These are phyloP conservation scores for Remorina albescens DNA, from an alignment of 2,797 vertebrate species.

Conservation along the genomic window DNA sequence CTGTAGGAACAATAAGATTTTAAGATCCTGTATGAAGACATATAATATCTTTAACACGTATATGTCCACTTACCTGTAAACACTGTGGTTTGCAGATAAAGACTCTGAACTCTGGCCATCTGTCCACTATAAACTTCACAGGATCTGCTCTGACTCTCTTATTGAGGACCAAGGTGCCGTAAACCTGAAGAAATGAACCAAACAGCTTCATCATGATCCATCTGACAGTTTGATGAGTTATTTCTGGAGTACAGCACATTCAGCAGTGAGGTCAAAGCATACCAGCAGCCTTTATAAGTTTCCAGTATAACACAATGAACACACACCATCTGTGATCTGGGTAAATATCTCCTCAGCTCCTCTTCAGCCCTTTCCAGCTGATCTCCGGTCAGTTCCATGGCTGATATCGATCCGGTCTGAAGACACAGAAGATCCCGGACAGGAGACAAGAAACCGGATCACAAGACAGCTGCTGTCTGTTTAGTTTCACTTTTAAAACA, in stretches of 20 bases:
- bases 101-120: conserved; percentile 69
- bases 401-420: no score
- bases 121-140: conserved; percentile 61
- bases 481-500: no score
- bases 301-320: no score
- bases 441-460: no score
- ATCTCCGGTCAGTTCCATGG: conserved; percentile 52
- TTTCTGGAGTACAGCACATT: not conserved
- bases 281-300: no score
- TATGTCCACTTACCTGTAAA: conserved; percentile 38
- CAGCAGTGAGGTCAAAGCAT: not conserved
- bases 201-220: not conserved
- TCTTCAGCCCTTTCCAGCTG: conserved; percentile 35
- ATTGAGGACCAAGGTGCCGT: conserved; percentile 54
- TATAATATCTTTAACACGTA: not conserved
- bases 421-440: no score
- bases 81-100: conserved; percentile 51
- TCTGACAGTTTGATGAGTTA: not conserved
- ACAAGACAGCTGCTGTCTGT: no score
- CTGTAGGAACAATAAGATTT: conserved; percentile 33
- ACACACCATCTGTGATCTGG: conserved; percentile 48
- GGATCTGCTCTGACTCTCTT: conserved; percentile 49
- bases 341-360: conserved; percentile 36
- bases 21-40: not conserved
- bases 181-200: conserved; percentile 53